Base-by-base conservation (phyloP, 2,113 vertebrate genomes). In the Pleuronectes platessa region DNA sequence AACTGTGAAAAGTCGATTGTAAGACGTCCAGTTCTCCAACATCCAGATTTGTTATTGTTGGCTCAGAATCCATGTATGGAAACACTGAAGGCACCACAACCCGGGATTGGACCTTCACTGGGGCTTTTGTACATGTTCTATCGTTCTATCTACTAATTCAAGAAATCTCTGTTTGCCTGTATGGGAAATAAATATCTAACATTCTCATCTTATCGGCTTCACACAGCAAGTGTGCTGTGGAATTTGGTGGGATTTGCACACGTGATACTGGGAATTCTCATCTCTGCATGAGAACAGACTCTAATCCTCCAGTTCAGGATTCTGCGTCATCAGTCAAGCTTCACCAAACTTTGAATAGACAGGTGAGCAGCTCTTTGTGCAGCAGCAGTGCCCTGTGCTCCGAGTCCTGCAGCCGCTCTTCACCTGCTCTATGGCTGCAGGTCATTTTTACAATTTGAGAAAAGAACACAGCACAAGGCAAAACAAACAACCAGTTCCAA, bases 1-100 rank as follows among this genome's bases (percentile, higher is more conserved):
- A 75, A 67, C 35, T 5, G 49, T 61, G 40, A 47, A 35, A 51
- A 72, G 26, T 55, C 17, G 9, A 80, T 62, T 18, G 60, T 3
- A 47, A 62, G 24, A 51, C 26, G 18, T 69, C 20, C 42, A 15
- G 11, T 61, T 27, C 23, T 26, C 14, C 20, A 61, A 3, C 12
- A 3, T 42, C 11, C 40, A 42, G 47, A 2, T 27, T 23, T 55
- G 13, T 24, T 51, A 56, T 31, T 58, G 13, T 63, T 70, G 42
- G 51, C 27, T 45, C 27, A 24, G 23, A 37, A 51, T 70, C 18
- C 40, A 37, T n/a, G 24, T 63, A 5, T 21, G n/a, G 27, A 61
- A 61, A 27, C 59, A 58, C 26, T 51, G 3, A 58, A 58, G 10
- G 18, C 3, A 35, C 4, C 18, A 31, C 10, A 61, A 53, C 11